phyloP scores from a whole-genome alignment of 2,113 vertebrate genomes.

The Microtus ochrogaster region DNA sequence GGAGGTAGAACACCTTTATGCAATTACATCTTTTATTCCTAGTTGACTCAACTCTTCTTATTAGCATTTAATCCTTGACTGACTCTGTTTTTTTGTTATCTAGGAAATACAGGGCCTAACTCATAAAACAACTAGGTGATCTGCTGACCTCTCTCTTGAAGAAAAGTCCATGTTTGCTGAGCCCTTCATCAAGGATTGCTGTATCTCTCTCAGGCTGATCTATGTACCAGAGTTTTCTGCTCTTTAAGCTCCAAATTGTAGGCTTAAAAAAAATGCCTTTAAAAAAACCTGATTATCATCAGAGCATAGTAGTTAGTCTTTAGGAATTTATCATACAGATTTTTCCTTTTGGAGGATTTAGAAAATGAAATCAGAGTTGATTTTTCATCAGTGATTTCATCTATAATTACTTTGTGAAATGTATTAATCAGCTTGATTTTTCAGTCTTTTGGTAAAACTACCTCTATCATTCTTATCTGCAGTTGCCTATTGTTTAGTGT shows the following conservation, averaged over 20 bases:
- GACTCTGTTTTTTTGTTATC: constrained; percentile 40
- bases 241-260: constrained; percentile 64
- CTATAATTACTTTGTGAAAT: constrained; percentile 75
- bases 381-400: constrained; percentile 59
- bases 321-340: constrained; percentile 64
- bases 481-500: not conserved
- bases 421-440: constrained; percentile 75
- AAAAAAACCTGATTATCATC: constrained; percentile 66
- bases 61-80: constrained; percentile 55
- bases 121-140: constrained; percentile 30
- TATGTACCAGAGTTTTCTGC: constrained; percentile 35
- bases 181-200: constrained; percentile 38
- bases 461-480: not conserved
- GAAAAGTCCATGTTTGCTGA: constrained; percentile 44
- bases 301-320: constrained; percentile 44
- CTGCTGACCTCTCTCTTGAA: not conserved
- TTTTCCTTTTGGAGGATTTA: constrained; percentile 61
- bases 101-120: constrained; percentile 53
- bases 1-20: not conserved
- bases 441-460: constrained; percentile 45
- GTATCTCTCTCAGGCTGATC: constrained; percentile 42
- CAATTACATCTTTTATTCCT: constrained; percentile 37
- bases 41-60: not conserved
- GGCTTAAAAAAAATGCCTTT: constrained; percentile 51
- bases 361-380: constrained; percentile 73